Evolutionary conservation across 2,113 vertebrate species (phyloP), one percentile per base, ranked within the genome.

Genomic region (Callionymus lyra): DNA sequence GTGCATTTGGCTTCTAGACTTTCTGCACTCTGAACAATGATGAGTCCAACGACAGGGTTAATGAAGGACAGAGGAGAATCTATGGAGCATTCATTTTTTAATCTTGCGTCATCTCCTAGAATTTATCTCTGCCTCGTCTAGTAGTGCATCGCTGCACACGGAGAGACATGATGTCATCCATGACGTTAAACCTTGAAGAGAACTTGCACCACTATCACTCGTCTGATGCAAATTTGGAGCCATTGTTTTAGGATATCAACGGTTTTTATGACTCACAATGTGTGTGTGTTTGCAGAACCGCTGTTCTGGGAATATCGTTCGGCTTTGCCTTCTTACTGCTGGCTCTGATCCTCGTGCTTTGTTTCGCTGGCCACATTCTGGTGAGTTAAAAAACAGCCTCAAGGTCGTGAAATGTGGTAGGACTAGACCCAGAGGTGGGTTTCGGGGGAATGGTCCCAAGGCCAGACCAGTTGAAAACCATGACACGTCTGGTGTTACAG

Each of bases 351-450:
- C 87, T 98, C 39, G 85, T 91, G 46, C 76, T 94, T 68, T 97
- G 94, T 78, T 97, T 97, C 17, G 87, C 91, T 50, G 89, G 90
- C 61, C 93, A 93, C 63, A 87, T 98, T 43, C 65, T 93, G 91
- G 94, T 98, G 86, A 49, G 93, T 91, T 72, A 57, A 27, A 31
- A 16, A 13, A 10, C n/a, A 56, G 21, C 4, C 21, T 27, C 4
- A 27, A 27, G 8, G 4, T 27, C 21, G 21, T 27, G 21, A 27
- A 27, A 27, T 27, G 21, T n/a, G n/a, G n/a, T n/a, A n/a, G n/a
- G n/a, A n/a, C n/a, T n/a, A n/a, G n/a, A n/a, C n/a, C n/a, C n/a
- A n/a, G n/a, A n/a, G n/a, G n/a, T n/a, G n/a, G n/a, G n/a, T n/a
- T n/a, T n/a, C n/a, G n/a, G n/a, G n/a, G n/a, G n/a, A n/a, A n/a